Conservation (phyloP, 1,140 invertebrate genomes). For the Brachionus calyciflorus region DNA sequence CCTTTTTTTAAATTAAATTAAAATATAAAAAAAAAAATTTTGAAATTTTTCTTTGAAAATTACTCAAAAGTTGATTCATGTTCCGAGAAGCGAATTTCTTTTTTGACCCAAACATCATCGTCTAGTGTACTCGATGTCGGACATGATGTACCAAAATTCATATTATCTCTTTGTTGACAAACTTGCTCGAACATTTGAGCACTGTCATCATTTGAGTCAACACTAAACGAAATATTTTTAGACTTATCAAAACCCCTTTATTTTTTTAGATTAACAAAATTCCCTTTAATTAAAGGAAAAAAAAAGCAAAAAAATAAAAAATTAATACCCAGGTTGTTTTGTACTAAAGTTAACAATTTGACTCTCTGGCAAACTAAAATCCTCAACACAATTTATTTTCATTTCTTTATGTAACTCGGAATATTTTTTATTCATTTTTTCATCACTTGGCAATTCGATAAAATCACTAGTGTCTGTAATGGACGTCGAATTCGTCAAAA, state of each 20-base stretch:
- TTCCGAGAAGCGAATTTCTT: conserved; percentile 21
- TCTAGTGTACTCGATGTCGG: background rate
- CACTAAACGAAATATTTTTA: conserved; percentile 35
- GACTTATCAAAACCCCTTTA: conserved; percentile 12
- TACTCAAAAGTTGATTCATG: conserved; percentile 29
- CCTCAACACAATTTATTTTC: conserved; percentile 43
- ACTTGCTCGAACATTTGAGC: conserved; percentile 40
- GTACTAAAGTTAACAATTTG: conserved; percentile 13
- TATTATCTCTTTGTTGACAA: conserved; percentile 19
- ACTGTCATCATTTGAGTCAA: conserved; percentile 14
- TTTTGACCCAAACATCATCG: conserved; percentile 20
- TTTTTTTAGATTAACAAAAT: no score
- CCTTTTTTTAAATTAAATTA: background rate
- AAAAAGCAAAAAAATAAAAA: background rate
- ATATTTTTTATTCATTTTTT: conserved; percentile 44
- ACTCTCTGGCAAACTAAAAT: conserved; percentile 29
- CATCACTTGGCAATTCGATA: conserved; percentile 34
- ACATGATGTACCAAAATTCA: conserved; percentile 9
- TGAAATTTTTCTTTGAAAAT: background rate
- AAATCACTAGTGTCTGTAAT: conserved; percentile 4
- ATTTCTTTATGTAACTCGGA: conserved; percentile 43
- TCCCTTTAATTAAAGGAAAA: background rate
- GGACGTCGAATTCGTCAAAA: background rate
- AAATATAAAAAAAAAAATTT: background rate
- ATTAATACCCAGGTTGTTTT: conserved; percentile 16